Base-by-base conservation (phyloP, 2,113 vertebrate genomes). In the Albula goreensis region DNA sequence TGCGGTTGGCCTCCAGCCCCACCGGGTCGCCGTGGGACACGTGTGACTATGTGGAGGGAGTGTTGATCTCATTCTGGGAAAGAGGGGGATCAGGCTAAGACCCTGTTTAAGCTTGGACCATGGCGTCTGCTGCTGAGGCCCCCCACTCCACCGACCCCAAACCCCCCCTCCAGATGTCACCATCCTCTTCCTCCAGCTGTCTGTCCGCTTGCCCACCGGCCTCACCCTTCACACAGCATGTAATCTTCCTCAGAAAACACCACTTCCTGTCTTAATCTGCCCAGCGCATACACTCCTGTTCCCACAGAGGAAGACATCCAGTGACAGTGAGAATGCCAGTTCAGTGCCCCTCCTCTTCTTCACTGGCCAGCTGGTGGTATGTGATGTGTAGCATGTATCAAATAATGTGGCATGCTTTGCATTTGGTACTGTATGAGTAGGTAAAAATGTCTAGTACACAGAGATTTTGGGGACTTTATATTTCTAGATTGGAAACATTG, bases 181-280 rank as follows among this genome's bases (percentile, higher is more conserved):
- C 88, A 85, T 82, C 86, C 89, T 88, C 87, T 85, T 84, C 87
- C 85, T 86, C 85, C 87, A 87, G 88, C 88, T 82, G 88, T 0
- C 9, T 80, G 78, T 48, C 53, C 50, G 84, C 82, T 1, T 81
- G 56, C 50, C 17, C 7, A 12, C 87, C 49, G 57, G 41, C 48
- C 85, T 51, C 77, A n/a, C 25, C 63, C 11, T 50, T 3, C 84
- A 22, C 84, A 85, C 52, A 19, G 15, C 12, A 5, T 48, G 50
- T 92, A 93, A 93, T 91, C 90, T 91, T 91, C 91, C 86, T 90
- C 90, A 91, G 89, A 94, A 91, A 89, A 91, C 86, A 93, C 89
- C 92, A 92, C 91, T 94, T 92, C 91, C 80, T 60, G 88, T 82
- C 4, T 83, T 91, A 92, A 93, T 93, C 91, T 86, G 5, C 48